phyloP scores from a whole-genome alignment of 2,888 invertebrate species.

The Amorpha juglandis region DNA sequence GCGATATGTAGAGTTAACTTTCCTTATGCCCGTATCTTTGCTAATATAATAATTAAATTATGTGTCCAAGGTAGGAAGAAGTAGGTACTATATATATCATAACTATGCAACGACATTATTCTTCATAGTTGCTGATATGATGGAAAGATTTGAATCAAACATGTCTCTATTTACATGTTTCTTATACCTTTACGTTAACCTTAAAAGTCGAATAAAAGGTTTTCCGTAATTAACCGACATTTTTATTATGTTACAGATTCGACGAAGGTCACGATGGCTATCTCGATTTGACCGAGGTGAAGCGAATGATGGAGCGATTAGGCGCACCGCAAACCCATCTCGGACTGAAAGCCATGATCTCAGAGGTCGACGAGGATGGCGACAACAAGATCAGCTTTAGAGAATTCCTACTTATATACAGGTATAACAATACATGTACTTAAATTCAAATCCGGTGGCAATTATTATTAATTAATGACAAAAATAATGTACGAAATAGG shows the following conservation, averaged over 20 bases:
- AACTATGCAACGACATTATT: too few species aligned
- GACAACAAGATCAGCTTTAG: slow-evolving; percentile 95
- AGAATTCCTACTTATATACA: slow-evolving; percentile 92
- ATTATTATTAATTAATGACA: too few species aligned
- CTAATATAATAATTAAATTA: too few species aligned
- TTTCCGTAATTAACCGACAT: neutral
- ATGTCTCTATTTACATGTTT: too few species aligned
- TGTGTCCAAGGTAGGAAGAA: too few species aligned
- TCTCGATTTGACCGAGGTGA: slow-evolving; percentile 94
- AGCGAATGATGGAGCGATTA: slow-evolving; percentile 98
- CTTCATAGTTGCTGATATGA: too few species aligned
- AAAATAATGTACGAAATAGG: too few species aligned
- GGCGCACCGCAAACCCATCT: slow-evolving; percentile 98
- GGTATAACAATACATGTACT: slow-evolving; percentile 57
- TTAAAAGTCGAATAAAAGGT: neutral
- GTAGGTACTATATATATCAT: too few species aligned
- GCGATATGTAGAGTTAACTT: too few species aligned
- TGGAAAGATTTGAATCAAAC: too few species aligned
- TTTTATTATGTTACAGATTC: slow-evolving; percentile 86
- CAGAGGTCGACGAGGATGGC: slow-evolving; percentile 94
- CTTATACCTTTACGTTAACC: too few species aligned
- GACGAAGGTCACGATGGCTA: slow-evolving; percentile 95
- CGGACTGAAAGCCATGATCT: slow-evolving; percentile 97
- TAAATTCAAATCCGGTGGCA: neutral
- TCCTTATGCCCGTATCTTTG: too few species aligned